A percentile compares a stretch with the other conserved stretches of the same genome.
phyloP scores from a whole-genome alignment of 2,797 vertebrate genomes.

The Octomys mimax region DNA sequence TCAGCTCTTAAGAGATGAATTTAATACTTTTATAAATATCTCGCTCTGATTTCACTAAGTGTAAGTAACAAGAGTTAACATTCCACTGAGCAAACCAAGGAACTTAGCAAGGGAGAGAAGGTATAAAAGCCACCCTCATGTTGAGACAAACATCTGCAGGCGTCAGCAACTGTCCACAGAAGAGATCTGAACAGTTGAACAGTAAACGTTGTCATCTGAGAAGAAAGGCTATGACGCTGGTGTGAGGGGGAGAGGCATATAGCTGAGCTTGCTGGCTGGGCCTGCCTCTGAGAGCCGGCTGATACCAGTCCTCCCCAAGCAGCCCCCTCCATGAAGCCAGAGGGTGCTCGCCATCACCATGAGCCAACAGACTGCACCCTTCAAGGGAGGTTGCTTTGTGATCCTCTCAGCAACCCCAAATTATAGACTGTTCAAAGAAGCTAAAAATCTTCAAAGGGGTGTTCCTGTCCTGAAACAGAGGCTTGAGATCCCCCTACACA shows the following conservation, averaged over 20 bases:
- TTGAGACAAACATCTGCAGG: slow-evolving; percentile 50
- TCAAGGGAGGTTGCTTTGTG: background rate
- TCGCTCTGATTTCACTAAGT: background rate
- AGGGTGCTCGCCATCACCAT: rapidly evolving
- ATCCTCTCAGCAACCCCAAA: background rate
- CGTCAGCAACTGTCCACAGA: slow-evolving; percentile 8
- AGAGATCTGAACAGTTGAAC: slow-evolving; percentile 50
- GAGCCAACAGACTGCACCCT: background rate
- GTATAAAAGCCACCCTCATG: background rate
- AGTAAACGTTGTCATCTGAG: slow-evolving; percentile 50
- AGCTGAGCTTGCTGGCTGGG: background rate
- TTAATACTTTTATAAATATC: slow-evolving; percentile 8
- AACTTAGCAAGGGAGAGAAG: background rate
- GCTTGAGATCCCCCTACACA: background rate
- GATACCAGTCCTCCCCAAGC: background rate
- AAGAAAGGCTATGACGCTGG: slow-evolving; percentile 20
- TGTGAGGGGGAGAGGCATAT: background rate
- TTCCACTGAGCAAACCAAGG: slow-evolving; percentile 13
- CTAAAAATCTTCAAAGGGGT: background rate
- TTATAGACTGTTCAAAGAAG: background rate
- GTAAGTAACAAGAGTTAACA: background rate
- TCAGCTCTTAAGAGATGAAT: background rate
- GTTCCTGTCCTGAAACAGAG: background rate
- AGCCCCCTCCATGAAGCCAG: background rate
- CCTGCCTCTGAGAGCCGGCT: background rate